phyloP scores from a whole-genome alignment of 2,797 vertebrate genomes.

The Carapus acus region DNA sequence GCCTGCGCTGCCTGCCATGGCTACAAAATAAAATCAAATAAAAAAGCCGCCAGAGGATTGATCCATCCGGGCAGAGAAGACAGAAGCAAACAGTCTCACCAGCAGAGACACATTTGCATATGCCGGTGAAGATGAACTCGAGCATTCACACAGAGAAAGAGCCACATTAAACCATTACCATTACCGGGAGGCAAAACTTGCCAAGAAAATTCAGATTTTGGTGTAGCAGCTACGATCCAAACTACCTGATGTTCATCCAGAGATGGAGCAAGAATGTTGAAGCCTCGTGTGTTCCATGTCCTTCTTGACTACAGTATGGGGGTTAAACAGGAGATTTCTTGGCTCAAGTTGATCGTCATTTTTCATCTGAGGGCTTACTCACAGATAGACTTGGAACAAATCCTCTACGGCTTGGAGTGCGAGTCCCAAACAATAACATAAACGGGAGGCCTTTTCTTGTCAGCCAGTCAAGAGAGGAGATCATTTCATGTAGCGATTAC shows the following conservation, averaged over 20 bases:
- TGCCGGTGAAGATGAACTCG: conserved; percentile 17
- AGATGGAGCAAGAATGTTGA: conserved; percentile 42
- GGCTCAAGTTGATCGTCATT: conserved; percentile 56
- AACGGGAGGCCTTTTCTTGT: conserved; percentile 33
- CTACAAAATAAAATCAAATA: conserved; percentile 14
- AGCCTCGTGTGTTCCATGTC: conserved; percentile 43
- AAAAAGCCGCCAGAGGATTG: conserved; percentile 33
- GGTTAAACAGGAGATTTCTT: conserved; percentile 64
- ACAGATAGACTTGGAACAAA: conserved; percentile 33
- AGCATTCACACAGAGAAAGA: conserved; percentile 8
- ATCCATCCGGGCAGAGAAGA: conserved; percentile 27
- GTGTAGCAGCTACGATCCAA: conserved; percentile 5
- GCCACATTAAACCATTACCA: conserved; percentile 17
- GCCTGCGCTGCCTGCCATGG: conserved; percentile 59
- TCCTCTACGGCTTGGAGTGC: conserved; percentile 19
- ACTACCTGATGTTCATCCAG: conserved; percentile 40
- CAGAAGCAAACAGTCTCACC: conserved; percentile 32
- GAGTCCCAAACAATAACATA: conserved; percentile 23
- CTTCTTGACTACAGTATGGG: conserved; percentile 46
- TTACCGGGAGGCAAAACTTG: no score
- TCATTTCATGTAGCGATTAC: no score
- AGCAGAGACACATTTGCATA: conserved; percentile 26
- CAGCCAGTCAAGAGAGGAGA: neutral
- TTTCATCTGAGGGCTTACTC: conserved; percentile 55
- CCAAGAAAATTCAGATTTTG: neutral